Percentiles rank a stretch among this genome's conserved stretches.
phyloP scores from a whole-genome alignment of 2,113 vertebrate species.

The Cyprinodon tularosa region DNA sequence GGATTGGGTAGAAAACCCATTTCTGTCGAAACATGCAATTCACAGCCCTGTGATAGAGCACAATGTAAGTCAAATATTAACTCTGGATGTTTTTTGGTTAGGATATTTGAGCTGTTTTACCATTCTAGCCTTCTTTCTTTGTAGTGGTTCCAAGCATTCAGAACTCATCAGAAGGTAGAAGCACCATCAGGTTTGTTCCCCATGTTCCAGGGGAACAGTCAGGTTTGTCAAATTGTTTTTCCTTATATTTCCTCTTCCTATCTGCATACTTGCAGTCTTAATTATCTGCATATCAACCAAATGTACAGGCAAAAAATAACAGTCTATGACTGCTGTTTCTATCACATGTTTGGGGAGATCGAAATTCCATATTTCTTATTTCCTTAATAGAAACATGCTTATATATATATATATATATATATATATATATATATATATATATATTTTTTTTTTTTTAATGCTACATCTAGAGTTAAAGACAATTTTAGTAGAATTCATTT shows the following conservation, averaged over 20 bases:
- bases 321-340: too few relatives aligned
- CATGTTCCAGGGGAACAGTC: constrained; percentile 60
- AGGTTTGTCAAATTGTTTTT: constrained; percentile 37
- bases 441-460: too few relatives aligned
- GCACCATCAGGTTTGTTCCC: constrained; percentile 62
- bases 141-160: constrained; percentile 86
- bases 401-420: too few relatives aligned
- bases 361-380: too few relatives aligned
- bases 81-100: neutral
- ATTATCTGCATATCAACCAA: neutral
- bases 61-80: constrained; percentile 80
- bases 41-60: constrained; percentile 83
- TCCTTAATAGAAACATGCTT: too few relatives aligned
- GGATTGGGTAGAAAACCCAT: constrained; percentile 73
- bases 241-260: neutral
- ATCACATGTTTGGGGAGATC: too few relatives aligned
- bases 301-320: neutral
- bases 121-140: constrained; percentile 7
- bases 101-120: neutral
- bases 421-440: too few relatives aligned
- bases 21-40: constrained; percentile 84
- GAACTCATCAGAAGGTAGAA: constrained; percentile 72
- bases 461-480: neutral
- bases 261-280: neutral
- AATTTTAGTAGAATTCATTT: neutral